These are phyloP conservation scores for Gadopsis marmoratus DNA, from an alignment of 2,797 vertebrate genomes.

Conservation along the genomic window DNA sequence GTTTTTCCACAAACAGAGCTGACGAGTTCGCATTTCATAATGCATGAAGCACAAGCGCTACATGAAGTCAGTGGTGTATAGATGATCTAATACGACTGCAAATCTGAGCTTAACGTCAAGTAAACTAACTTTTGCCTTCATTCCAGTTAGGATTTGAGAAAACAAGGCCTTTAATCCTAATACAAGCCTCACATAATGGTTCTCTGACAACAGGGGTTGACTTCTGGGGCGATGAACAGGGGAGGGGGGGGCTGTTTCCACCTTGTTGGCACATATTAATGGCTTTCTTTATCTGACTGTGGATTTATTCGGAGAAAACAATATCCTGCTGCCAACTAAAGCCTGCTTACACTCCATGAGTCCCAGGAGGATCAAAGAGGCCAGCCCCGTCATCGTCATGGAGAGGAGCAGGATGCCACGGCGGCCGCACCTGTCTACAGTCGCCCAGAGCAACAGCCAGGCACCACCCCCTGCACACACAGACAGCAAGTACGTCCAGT, in stretches of 20 bases:
- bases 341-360: slow-evolving; percentile 90
- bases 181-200: slow-evolving; percentile 16
- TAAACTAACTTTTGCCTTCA: slow-evolving; percentile 3
- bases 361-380: slow-evolving; percentile 91
- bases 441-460: slow-evolving; percentile 89
- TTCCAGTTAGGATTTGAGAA: slow-evolving; percentile 12
- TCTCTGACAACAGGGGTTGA: slow-evolving; percentile 12
- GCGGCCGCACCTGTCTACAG: slow-evolving; percentile 90
- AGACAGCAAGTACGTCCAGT: slow-evolving; percentile 90
- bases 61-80: background rate
- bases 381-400: slow-evolving; percentile 91
- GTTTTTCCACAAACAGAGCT: slow-evolving; percentile 51
- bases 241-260: slow-evolving; percentile 4
- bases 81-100: background rate
- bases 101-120: slow-evolving; percentile 6
- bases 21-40: slow-evolving; percentile 9
- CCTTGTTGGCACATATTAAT: slow-evolving; percentile 26
- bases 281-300: slow-evolving; percentile 14
- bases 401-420: slow-evolving; percentile 91
- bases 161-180: slow-evolving; percentile 21
- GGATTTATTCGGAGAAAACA: slow-evolving; percentile 17
- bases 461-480: slow-evolving; percentile 89
- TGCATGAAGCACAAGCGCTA: slow-evolving; percentile 20
- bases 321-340: slow-evolving; percentile 24
- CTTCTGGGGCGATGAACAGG: background rate